These are phyloP conservation scores for Drosophila birchii DNA, from an alignment of 2,888 invertebrate species.

Conservation along the genomic window DNA sequence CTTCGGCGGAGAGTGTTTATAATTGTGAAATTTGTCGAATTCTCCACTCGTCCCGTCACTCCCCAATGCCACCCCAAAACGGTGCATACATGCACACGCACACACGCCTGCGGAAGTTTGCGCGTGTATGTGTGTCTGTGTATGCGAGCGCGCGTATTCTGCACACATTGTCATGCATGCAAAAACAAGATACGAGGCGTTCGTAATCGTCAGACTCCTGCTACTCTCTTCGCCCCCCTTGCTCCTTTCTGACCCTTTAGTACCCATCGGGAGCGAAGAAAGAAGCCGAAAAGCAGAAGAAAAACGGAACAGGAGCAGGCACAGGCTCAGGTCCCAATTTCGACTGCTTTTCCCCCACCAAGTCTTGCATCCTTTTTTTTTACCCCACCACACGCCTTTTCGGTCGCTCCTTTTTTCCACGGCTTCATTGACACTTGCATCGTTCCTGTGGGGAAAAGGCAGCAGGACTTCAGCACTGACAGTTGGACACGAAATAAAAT, in stretches of 20 bases:
- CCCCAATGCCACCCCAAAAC: slow-evolving; percentile 45
- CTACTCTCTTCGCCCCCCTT: background rate
- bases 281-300: slow-evolving; percentile 17
- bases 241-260: slow-evolving; percentile 14
- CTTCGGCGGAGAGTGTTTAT: slow-evolving; percentile 22
- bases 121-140: slow-evolving; percentile 21
- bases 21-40: slow-evolving; percentile 28
- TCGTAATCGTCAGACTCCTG: slow-evolving; percentile 49
- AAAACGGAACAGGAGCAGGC: slow-evolving; percentile 21
- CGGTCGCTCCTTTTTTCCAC: slow-evolving; percentile 28
- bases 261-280: slow-evolving; percentile 21
- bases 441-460: slow-evolving; percentile 13
- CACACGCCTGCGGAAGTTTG: slow-evolving; percentile 7
- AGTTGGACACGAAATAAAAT: slow-evolving; percentile 6
- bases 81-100: slow-evolving; percentile 43
- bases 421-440: slow-evolving; percentile 34
- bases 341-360: slow-evolving; percentile 21
- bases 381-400: slow-evolving; percentile 4
- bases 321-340: slow-evolving; percentile 21
- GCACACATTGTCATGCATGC: slow-evolving; percentile 59
- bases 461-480: slow-evolving; percentile 1
- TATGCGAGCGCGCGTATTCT: slow-evolving; percentile 66
- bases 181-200: slow-evolving; percentile 62
- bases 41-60: slow-evolving; percentile 10
- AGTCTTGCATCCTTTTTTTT: slow-evolving; percentile 39